Evolutionary conservation across 2,888 invertebrate species (phyloP).

Genomic region (Ariolimax columbianus): DNA sequence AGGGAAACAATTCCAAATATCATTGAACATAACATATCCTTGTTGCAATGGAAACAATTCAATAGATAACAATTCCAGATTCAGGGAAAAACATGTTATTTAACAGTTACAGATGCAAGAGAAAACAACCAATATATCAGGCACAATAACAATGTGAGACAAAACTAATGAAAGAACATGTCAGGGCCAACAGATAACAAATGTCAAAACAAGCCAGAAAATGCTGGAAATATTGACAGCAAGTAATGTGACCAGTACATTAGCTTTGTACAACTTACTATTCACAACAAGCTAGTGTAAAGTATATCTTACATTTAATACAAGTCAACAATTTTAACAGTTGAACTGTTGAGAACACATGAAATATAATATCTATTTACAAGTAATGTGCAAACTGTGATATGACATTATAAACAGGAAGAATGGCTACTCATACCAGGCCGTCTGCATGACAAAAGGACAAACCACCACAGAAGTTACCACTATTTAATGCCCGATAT

Average conservation of each 20-base stretch:
- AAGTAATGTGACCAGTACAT: not conserved
- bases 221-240: not conserved
- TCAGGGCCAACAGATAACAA: not conserved
- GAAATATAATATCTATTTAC: too few relatives aligned
- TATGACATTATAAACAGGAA: too few relatives aligned
- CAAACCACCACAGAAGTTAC: too few relatives aligned
- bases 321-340: not conserved
- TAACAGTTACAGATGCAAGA: not conserved
- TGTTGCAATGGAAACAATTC: not conserved
- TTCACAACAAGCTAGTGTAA: not conserved
- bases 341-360: too few relatives aligned
- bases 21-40: not conserved
- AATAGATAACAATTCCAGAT: not conserved
- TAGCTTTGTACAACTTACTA: not conserved
- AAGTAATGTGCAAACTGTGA: too few relatives aligned
- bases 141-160: not conserved
- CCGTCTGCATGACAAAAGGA: too few relatives aligned
- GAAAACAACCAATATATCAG: constrained; percentile 4
- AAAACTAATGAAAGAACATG: not conserved
- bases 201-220: not conserved
- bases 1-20: not conserved
- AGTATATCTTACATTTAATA: not conserved
- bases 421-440: too few relatives aligned
- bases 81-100: not conserved
- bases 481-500: too few relatives aligned